A percentile compares a stretch with the other conserved stretches of the same genome.
phyloP scores from a whole-genome alignment of 2,797 vertebrate genomes.

The Mormyrops boulengeri region DNA sequence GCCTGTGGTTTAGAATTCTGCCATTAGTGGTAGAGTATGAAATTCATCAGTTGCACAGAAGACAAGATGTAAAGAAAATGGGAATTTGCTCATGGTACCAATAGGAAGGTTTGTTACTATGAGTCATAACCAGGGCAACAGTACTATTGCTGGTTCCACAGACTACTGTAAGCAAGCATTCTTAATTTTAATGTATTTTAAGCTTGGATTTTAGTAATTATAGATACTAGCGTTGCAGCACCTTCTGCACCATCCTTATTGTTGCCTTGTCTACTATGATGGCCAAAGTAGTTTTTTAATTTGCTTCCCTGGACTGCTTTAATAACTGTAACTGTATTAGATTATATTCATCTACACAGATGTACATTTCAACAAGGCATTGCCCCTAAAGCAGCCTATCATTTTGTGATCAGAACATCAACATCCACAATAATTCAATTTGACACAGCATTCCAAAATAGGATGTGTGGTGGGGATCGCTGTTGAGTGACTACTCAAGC shows the following conservation, averaged over 20 bases:
- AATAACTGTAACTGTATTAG: background rate
- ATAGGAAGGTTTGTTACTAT: background rate
- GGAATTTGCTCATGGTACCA: background rate
- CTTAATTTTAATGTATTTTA: background rate
- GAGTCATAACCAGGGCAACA: background rate
- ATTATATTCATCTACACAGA: background rate
- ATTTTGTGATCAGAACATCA: background rate
- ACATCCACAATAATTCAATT: background rate
- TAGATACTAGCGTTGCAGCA: background rate
- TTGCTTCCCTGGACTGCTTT: background rate
- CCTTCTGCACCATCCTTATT: background rate
- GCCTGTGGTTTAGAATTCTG: background rate
- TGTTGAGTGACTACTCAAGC: background rate
- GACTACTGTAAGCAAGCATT: background rate
- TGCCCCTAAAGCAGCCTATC: background rate
- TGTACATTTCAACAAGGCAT: background rate
- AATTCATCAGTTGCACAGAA: background rate
- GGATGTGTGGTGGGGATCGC: background rate
- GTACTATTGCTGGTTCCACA: background rate
- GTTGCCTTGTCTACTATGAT: background rate
- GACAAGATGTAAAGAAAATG: background rate
- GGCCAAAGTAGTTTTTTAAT: background rate
- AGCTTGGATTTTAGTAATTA: background rate
- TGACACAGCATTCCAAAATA: background rate
- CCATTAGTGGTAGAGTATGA: background rate